These are phyloP conservation scores for Aurelia coerulea DNA, from an alignment of 30 jellyfish, hydroid and myxozoan species.

Conservation along the genomic window DNA sequence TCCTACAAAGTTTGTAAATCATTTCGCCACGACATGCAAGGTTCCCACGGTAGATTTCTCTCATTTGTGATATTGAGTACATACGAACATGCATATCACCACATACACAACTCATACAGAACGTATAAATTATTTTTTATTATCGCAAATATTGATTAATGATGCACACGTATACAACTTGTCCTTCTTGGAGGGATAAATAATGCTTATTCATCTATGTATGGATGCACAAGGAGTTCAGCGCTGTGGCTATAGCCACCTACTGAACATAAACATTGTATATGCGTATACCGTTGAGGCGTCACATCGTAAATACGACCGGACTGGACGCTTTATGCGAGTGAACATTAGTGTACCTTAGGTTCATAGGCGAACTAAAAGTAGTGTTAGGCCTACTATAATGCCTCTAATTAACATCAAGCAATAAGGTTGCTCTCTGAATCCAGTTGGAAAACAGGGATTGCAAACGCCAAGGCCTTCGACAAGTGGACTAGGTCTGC, in stretches of 20 bases:
- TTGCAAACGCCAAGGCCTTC: no score
- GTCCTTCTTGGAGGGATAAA: constrained; percentile 62
- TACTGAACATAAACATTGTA: constrained; percentile 27
- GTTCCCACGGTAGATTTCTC: no score
- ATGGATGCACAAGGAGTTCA: constrained; percentile 13
- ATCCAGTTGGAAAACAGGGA: not conserved
- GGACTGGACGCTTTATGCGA: not conserved
- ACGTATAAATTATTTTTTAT: constrained; percentile 22
- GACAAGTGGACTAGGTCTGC: no score
- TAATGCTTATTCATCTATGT: constrained; percentile 19
- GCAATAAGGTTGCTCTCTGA: not conserved
- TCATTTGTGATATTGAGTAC: no score
- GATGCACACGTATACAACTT: constrained; percentile 10
- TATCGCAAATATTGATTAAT: constrained; percentile 10
- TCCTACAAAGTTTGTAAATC: no score
- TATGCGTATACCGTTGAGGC: constrained; percentile 26
- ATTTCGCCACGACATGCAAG: no score
- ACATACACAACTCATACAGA: no score
- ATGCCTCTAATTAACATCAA: constrained; percentile 32
- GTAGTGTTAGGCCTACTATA: constrained; percentile 36
- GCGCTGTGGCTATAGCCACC: constrained; percentile 46
- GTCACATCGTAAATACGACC: constrained; percentile 33
- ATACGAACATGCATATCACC: no score
- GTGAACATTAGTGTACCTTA: constrained; percentile 3
- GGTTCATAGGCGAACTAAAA: constrained; percentile 70